Conservation (phyloP, 2,113 vertebrate genomes). For the Oostethus manadensis region DNA sequence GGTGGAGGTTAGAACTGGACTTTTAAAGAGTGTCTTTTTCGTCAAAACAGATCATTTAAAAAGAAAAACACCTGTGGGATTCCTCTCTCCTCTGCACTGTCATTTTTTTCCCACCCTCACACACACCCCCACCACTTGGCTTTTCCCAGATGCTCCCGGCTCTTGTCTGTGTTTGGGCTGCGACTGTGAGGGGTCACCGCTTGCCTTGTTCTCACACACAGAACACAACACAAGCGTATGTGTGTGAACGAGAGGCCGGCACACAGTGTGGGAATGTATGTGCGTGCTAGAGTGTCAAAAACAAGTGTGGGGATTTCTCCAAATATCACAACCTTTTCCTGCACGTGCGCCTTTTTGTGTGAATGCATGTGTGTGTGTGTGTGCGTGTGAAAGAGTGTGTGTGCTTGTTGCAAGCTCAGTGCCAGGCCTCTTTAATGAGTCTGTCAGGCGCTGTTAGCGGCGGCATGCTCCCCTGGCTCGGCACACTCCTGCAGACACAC, state of each 20-base stretch:
- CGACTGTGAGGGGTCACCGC: slow-evolving; percentile 64
- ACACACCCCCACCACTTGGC: slow-evolving; percentile 23
- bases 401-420: slow-evolving; percentile 56
- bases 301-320: slow-evolving; percentile 54
- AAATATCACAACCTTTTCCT: slow-evolving; percentile 52
- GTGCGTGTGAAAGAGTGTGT: slow-evolving; percentile 57
- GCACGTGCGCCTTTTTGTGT: slow-evolving; percentile 30
- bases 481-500: slow-evolving; percentile 49
- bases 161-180: slow-evolving; percentile 68
- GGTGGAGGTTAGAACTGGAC: slow-evolving; percentile 22
- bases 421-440: slow-evolving; percentile 75
- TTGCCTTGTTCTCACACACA: slow-evolving; percentile 66
- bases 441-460: slow-evolving; percentile 71
- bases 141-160: slow-evolving; percentile 54
- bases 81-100: slow-evolving; percentile 23
- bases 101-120: slow-evolving; percentile 45
- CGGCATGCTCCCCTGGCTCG: slow-evolving; percentile 68
- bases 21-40: slow-evolving; percentile 31
- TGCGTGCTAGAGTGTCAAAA: slow-evolving; percentile 23
- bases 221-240: slow-evolving; percentile 30
- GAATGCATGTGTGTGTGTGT: slow-evolving; percentile 33
- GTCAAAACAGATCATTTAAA: slow-evolving; percentile 37
- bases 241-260: slow-evolving; percentile 16
- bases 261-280: slow-evolving; percentile 35
- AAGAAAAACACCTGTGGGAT: slow-evolving; percentile 21